These are phyloP conservation scores for Microcebus murinus DNA, from an alignment of 2,113 vertebrate genomes.

Conservation along the genomic window DNA sequence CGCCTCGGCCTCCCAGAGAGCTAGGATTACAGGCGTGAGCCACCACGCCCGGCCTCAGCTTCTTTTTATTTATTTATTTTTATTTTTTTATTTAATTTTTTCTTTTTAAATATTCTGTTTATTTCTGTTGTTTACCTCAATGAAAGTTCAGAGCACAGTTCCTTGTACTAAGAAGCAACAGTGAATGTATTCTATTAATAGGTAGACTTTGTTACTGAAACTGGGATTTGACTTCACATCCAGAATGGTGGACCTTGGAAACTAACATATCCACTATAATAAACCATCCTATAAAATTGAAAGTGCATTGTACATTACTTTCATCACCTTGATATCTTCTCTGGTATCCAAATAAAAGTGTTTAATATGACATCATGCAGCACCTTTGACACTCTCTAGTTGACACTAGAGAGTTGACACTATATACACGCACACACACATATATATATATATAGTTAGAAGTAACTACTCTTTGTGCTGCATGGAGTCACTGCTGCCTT, in stretches of 20 bases:
- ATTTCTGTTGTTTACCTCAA: no score
- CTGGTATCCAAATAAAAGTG: conserved; percentile 16
- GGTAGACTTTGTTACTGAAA: not conserved
- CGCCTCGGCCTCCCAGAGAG: no score
- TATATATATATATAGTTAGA: conserved; percentile 3
- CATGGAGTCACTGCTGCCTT: conserved; percentile 49
- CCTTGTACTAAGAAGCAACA: conserved; percentile 18
- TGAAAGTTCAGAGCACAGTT: not conserved
- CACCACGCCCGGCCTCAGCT: not conserved
- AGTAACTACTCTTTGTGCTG: conserved; percentile 15
- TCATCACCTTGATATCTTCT: conserved; percentile 10
- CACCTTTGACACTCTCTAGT: not conserved
- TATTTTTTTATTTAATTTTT: no score
- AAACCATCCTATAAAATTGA: not conserved
- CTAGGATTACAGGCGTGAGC: no score
- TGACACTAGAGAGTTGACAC: no score
- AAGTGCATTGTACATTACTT: conserved; percentile 35
- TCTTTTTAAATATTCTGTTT: no score
- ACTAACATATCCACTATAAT: not conserved
- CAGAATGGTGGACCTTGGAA: conserved; percentile 31
- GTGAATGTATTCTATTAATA: not conserved
- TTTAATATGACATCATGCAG: not conserved
- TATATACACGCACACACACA: no score
- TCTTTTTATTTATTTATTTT: not conserved
- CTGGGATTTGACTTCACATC: not conserved